These are phyloP conservation scores for Apis florea DNA, from an alignment of 1,140 invertebrate species.

Conservation along the genomic window DNA sequence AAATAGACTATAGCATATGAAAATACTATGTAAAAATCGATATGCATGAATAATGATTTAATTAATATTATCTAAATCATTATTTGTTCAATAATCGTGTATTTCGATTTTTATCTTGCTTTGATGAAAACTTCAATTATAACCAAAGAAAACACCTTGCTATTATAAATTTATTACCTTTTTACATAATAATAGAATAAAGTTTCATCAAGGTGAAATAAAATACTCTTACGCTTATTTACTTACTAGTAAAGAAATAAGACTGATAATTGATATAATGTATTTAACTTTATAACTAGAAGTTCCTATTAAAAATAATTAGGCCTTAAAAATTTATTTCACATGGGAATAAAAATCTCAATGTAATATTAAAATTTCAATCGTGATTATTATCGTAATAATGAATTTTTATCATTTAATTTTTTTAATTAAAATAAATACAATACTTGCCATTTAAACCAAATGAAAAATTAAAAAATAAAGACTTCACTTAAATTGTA, in stretches of 20 bases:
- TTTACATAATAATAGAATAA: not conserved
- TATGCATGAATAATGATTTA: conserved; percentile 1
- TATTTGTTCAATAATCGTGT: not conserved
- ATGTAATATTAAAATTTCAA: not conserved
- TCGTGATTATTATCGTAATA: not conserved
- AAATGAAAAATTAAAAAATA: conserved; percentile 1
- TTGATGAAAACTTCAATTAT: not conserved
- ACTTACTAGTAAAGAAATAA: conserved; percentile 37
- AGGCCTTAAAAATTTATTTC: not conserved
- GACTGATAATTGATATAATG: conserved; percentile 58
- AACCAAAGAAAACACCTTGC: conserved; percentile 28
- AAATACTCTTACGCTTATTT: conserved; percentile 32
- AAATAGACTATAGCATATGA: not conserved
- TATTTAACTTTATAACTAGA: conserved; percentile 31
- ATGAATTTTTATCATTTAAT: not conserved
- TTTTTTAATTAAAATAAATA: not conserved
- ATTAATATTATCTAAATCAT: not conserved
- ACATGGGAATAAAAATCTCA: not conserved
- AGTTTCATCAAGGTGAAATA: not conserved
- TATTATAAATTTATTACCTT: not conserved
- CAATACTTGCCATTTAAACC: not conserved
- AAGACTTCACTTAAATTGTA: not conserved
- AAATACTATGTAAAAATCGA: not conserved
- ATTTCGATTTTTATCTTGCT: conserved; percentile 13
- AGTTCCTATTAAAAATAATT: conserved; percentile 43